Evolutionary conservation across 2,888 invertebrate species (phyloP).

Genomic region (Andrena bucephala): DNA sequence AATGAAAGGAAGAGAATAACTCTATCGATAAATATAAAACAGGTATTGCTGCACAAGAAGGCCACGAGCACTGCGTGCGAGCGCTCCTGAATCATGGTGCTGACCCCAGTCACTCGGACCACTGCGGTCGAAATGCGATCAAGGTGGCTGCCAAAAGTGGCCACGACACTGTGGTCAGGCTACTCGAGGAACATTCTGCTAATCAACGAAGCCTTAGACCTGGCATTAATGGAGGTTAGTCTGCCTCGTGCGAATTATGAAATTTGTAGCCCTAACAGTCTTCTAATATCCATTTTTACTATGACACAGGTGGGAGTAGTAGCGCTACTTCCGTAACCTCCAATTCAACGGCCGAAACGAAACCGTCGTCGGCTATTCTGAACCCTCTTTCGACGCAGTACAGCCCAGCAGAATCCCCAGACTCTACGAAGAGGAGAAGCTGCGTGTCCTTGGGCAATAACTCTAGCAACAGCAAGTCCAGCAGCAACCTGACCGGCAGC

Average conservation of each 20-base stretch:
- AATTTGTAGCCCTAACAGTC: neutral
- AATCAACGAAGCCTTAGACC: slow-evolving; percentile 82
- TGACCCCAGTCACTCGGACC: slow-evolving; percentile 94
- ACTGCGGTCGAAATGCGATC: slow-evolving; percentile 94
- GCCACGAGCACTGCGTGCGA: slow-evolving; percentile 96
- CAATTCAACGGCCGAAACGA: slow-evolving; percentile 88
- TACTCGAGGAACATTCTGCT: slow-evolving; percentile 89
- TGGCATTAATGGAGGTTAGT: slow-evolving; percentile 81
- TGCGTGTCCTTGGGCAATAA: slow-evolving; percentile 89
- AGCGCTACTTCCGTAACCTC: slow-evolving; percentile 84
- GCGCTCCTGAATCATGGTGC: slow-evolving; percentile 93
- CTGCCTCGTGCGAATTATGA: neutral
- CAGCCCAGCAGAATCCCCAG: slow-evolving; percentile 84
- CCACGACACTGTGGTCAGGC: slow-evolving; percentile 93
- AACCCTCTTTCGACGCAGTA: slow-evolving; percentile 85
- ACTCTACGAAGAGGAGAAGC: slow-evolving; percentile 86
- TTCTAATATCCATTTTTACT: neutral
- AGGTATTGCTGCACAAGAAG: slow-evolving; percentile 98
- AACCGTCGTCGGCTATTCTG: slow-evolving; percentile 88
- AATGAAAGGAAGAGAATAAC: neutral
- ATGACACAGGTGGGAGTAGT: slow-evolving; percentile 82
- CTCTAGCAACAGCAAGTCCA: slow-evolving; percentile 92
- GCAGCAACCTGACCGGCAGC: slow-evolving; percentile 91
- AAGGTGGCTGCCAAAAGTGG: slow-evolving; percentile 97
- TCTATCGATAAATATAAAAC: slow-evolving; percentile 58